A percentile compares a stretch with the other conserved stretches of the same genome.
phyloP scores from a whole-genome alignment of 2,888 invertebrate genomes.

The Lordiphosa andalusiaca region DNA sequence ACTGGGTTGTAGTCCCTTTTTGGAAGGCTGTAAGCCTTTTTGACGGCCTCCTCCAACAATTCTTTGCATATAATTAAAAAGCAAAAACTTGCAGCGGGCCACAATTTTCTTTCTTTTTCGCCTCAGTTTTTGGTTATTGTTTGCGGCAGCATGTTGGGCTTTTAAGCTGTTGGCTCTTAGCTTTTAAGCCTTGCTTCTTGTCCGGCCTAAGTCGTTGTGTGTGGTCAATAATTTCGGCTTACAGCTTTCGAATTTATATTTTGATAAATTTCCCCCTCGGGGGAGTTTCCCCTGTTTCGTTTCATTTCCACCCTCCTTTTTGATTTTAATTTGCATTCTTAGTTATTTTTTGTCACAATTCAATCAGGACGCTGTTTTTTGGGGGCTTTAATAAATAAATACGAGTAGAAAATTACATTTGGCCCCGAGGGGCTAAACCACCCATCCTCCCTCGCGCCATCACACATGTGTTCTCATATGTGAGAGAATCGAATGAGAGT shows the following conservation, averaged over 20 bases:
- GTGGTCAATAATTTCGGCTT: slow-evolving; percentile 47
- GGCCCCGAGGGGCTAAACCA: slow-evolving; percentile 52
- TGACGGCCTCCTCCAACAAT: slow-evolving; percentile 60
- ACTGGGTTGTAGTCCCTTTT: slow-evolving; percentile 60
- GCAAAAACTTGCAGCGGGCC: slow-evolving; percentile 15
- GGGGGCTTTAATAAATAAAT: slow-evolving; percentile 66
- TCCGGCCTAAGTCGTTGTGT: slow-evolving; percentile 17
- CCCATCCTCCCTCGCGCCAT: slow-evolving; percentile 9
- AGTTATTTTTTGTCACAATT: slow-evolving; percentile 59
- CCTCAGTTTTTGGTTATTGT: slow-evolving; percentile 41
- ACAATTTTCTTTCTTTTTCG: slow-evolving; percentile 29
- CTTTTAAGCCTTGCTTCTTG: slow-evolving; percentile 54
- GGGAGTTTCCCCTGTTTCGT: slow-evolving; percentile 38
- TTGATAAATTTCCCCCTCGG: slow-evolving; percentile 26
- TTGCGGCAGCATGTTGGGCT: slow-evolving; percentile 68
- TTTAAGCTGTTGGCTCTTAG: slow-evolving; percentile 55
- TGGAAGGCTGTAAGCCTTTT: slow-evolving; percentile 50
- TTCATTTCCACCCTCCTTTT: slow-evolving; percentile 9
- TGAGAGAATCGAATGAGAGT: slow-evolving; percentile 7
- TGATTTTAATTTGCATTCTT: slow-evolving; percentile 68
- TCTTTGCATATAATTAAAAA: slow-evolving; percentile 72
- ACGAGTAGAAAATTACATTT: slow-evolving; percentile 68
- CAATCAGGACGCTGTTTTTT: slow-evolving; percentile 52
- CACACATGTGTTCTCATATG: slow-evolving; percentile 29
- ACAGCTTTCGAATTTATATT: slow-evolving; percentile 11